These are phyloP conservation scores for Tadarida brasiliensis DNA, from an alignment of 2,797 vertebrate species.

Conservation along the genomic window DNA sequence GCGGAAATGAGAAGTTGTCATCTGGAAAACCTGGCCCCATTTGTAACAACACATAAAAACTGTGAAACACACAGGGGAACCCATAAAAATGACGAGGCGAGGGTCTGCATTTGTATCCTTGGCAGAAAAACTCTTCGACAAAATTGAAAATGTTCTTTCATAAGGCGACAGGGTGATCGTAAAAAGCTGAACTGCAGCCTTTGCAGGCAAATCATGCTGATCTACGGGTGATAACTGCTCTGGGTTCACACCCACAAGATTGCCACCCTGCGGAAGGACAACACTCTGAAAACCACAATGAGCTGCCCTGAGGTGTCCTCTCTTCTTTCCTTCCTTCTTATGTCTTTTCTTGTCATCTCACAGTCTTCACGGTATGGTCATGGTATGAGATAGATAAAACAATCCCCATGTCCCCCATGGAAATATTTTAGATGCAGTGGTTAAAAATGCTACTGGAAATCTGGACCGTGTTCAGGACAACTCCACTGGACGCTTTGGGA, in stretches of 20 bases:
- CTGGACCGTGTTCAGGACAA: background rate
- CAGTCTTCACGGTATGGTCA: background rate
- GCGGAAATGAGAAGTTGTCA: slow-evolving; percentile 64
- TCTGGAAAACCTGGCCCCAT: slow-evolving; percentile 51
- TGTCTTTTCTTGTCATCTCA: background rate
- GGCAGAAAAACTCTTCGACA: slow-evolving; percentile 63
- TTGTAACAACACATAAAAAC: slow-evolving; percentile 70
- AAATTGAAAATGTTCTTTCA: slow-evolving; percentile 62
- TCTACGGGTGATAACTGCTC: slow-evolving; percentile 21
- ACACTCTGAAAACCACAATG: background rate
- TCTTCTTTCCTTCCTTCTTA: background rate
- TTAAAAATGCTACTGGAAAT: background rate
- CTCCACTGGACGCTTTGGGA: background rate
- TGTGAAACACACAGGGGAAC: slow-evolving; percentile 25
- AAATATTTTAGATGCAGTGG: background rate
- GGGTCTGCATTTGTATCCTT: slow-evolving; percentile 66
- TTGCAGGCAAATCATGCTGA: slow-evolving; percentile 39
- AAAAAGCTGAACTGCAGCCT: slow-evolving; percentile 35
- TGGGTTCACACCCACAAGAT: background rate
- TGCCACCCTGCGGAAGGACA: background rate
- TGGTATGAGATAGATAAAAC: background rate
- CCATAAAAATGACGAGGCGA: slow-evolving; percentile 58
- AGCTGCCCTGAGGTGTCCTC: background rate
- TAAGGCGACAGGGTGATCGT: background rate
- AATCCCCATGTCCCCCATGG: background rate